Evolutionary conservation across 1,140 invertebrate species (phyloP), one percentile per base, ranked within the genome.

Genomic region (Drosophila pseudoananassae): DNA sequence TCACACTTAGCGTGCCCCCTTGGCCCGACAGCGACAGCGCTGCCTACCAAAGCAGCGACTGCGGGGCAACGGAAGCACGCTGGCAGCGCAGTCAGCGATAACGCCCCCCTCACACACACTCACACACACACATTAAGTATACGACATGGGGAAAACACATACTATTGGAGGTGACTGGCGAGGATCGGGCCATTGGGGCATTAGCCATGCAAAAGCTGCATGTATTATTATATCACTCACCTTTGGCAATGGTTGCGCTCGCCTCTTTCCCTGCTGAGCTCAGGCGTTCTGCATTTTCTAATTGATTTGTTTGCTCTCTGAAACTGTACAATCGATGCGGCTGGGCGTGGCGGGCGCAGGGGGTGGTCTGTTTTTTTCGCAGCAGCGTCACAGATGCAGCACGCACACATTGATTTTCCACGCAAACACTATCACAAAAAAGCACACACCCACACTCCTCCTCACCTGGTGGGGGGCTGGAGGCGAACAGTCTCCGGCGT

Each of bases 221-320:
- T 55, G 36, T 15, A 60, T 27, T 60, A 45, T 49, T 29, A 40
- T 64, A 65, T 74, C 43, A 76, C 75, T 61, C 63, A 87, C 83
- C 83, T 87, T 87, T 87, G 83, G 83, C 76, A 83, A 88, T 88
- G 53, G 82, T 88, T 85, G 82, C 78, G 82, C 78, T 75, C 57
- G 54, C 54, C 51, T 43, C 49, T 71, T 57, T 60, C 52, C 45
- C 65, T 63, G 46, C 59, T 64, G 40, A 76, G 66, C 53, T 76
- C 63, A 76, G 64, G 71, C 80, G 66, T 76, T 53, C 38, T 79
- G 61, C 56, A 66, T 78, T 74, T 74, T 74, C 52, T 64, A 74
- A 74, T 74, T 74, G 69, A 74, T 64, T 74, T 64, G 71, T 52
- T 46, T 68, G 49, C 64, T 52, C 38, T 66, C 38, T 66, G 55